A percentile compares a stretch with the other conserved stretches of the same genome.
These are phyloP conservation scores for Agonopterix alstromeriana DNA, from an alignment of 2,888 invertebrate species.

Conservation along the genomic window DNA sequence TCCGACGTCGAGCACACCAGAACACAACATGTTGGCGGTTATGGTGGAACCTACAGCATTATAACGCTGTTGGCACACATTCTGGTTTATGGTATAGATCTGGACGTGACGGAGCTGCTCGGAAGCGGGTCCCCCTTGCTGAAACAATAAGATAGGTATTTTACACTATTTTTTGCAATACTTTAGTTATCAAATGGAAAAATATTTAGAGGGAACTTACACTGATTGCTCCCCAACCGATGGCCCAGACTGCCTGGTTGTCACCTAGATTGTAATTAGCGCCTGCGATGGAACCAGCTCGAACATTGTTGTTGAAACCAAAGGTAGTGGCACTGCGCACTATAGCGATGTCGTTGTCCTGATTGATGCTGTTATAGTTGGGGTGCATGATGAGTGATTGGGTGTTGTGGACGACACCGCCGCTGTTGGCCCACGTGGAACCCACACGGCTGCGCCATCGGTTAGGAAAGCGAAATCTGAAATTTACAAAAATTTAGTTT, in stretches of 20 bases:
- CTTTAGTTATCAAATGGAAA: background rate
- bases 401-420: slow-evolving; percentile 23
- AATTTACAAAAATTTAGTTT: too few relatives aligned
- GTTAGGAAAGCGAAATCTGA: background rate
- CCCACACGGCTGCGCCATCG: slow-evolving; percentile 28
- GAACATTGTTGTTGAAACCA: slow-evolving; percentile 13
- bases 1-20: slow-evolving; percentile 40
- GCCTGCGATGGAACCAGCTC: slow-evolving; percentile 31
- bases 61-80: slow-evolving; percentile 24
- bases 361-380: slow-evolving; percentile 14
- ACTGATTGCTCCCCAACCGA: slow-evolving; percentile 40
- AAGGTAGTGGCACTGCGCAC: slow-evolving; percentile 21
- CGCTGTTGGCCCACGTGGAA: slow-evolving; percentile 29
- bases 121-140: slow-evolving; percentile 22
- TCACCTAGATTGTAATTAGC: slow-evolving; percentile 33
- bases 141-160: slow-evolving; percentile 4
- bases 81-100: slow-evolving; percentile 30
- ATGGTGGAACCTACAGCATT: slow-evolving; percentile 19
- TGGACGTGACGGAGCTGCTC: slow-evolving; percentile 37
- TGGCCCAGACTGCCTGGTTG: slow-evolving; percentile 35
- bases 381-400: slow-evolving; percentile 17
- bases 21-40: slow-evolving; percentile 35
- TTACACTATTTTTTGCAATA: background rate
- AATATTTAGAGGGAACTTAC: slow-evolving; percentile 26
- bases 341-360: slow-evolving; percentile 34